A percentile compares a stretch with the other conserved stretches of the same genome.
These are phyloP conservation scores for Odocoileus hemionus DNA, from an alignment of 2,113 vertebrate species.

Conservation along the genomic window DNA sequence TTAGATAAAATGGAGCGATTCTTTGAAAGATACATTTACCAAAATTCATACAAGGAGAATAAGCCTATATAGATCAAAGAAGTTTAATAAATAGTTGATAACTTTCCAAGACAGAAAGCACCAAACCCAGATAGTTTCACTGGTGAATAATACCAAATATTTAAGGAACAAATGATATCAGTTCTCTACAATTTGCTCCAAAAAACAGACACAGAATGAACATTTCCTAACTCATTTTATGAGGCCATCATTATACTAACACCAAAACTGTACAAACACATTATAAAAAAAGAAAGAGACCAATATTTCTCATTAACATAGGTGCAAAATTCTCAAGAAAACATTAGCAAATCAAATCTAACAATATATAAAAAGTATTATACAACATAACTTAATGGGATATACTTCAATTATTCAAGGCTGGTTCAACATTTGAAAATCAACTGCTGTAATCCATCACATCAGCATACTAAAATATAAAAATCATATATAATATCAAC, in stretches of 20 bases:
- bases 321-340: neutral
- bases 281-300: neutral
- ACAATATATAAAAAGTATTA: neutral
- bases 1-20: neutral
- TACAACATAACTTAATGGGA: neutral
- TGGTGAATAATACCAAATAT: neutral
- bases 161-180: neutral
- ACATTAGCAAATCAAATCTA: neutral
- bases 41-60: neutral
- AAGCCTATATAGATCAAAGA: neutral
- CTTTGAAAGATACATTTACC: neutral
- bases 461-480: neutral
- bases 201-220: neutral
- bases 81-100: neutral
- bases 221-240: neutral
- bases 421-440: neutral
- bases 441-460: neutral
- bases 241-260: neutral
- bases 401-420: neutral
- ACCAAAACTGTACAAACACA: neutral
- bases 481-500: neutral
- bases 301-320: neutral
- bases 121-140: neutral
- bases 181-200: neutral
- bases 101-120: neutral